These are phyloP conservation scores for Neuroterus valhalla DNA, from an alignment of 1,140 invertebrate species.

Conservation along the genomic window DNA sequence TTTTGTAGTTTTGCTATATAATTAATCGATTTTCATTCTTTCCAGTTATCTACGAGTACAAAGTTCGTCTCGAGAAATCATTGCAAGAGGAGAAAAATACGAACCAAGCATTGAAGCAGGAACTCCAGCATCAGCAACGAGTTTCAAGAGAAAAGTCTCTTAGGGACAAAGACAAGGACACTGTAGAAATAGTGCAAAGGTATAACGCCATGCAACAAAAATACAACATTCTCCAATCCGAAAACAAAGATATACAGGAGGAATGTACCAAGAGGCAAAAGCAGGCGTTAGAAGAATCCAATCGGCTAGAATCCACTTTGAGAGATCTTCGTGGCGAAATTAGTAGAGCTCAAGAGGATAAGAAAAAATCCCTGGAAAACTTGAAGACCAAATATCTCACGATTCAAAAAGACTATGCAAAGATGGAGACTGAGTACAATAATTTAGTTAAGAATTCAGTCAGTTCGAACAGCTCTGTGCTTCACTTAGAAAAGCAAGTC, in stretches of 20 bases:
- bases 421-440: constrained; percentile 63
- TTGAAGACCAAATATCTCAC: constrained; percentile 67
- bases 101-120: constrained; percentile 71
- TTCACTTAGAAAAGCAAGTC: constrained; percentile 65
- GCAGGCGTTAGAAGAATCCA: constrained; percentile 58
- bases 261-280: constrained; percentile 65
- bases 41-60: constrained; percentile 76
- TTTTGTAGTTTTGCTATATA: no score
- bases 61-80: constrained; percentile 73
- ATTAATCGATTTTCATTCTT: no score
- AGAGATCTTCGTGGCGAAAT: constrained; percentile 60
- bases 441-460: constrained; percentile 54
- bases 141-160: constrained; percentile 71
- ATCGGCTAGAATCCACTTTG: constrained; percentile 53
- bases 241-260: constrained; percentile 67
- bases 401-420: constrained; percentile 59
- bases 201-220: constrained; percentile 73
- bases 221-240: constrained; percentile 70
- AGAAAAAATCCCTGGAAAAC: constrained; percentile 62
- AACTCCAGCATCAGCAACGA: constrained; percentile 71
- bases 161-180: constrained; percentile 70
- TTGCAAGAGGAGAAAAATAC: constrained; percentile 75
- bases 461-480: constrained; percentile 53
- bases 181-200: constrained; percentile 71
- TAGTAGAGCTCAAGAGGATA: constrained; percentile 59